Evolutionary conservation across 2,113 vertebrate genomes (phyloP).

Genomic region (Cacatua alba): DNA sequence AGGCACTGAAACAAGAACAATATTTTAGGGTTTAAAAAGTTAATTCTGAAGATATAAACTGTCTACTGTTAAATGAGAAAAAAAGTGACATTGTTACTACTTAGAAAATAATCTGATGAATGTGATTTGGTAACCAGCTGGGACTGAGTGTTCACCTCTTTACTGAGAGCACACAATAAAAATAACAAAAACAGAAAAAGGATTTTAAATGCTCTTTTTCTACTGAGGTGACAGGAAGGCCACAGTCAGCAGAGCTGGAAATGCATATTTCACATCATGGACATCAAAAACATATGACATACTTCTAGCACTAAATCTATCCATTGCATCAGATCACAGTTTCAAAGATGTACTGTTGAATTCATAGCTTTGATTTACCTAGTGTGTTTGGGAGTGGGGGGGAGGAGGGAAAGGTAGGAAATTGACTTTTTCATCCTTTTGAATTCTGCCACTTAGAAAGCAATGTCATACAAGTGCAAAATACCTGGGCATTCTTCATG

Average conservation of each 20-base stretch:
- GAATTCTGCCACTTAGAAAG: not conserved
- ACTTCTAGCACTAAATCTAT: not conserved
- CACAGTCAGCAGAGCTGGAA: not conserved
- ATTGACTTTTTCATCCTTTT: not conserved
- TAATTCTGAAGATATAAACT: not conserved
- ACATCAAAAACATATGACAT: not conserved
- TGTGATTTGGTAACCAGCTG: not conserved
- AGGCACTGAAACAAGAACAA: slow-evolving; percentile 1
- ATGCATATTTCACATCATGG: not conserved
- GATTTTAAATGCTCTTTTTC: not conserved
- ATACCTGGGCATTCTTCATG: not conserved
- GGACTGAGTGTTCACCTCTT: not conserved
- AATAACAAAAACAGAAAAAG: not conserved
- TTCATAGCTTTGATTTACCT: not conserved
- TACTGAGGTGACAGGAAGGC: not conserved
- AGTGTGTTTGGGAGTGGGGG: not conserved
- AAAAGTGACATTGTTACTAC: not conserved
- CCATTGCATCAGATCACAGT: not conserved
- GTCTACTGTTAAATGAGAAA: not conserved
- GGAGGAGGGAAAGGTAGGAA: not conserved
- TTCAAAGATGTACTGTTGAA: not conserved
- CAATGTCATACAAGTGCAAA: not conserved
- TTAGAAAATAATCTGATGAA: not conserved
- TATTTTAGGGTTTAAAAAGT: not conserved
- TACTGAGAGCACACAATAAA: not conserved